Base-by-base conservation (phyloP, 1,140 invertebrate genomes). In the Parapsyche elsis region DNA sequence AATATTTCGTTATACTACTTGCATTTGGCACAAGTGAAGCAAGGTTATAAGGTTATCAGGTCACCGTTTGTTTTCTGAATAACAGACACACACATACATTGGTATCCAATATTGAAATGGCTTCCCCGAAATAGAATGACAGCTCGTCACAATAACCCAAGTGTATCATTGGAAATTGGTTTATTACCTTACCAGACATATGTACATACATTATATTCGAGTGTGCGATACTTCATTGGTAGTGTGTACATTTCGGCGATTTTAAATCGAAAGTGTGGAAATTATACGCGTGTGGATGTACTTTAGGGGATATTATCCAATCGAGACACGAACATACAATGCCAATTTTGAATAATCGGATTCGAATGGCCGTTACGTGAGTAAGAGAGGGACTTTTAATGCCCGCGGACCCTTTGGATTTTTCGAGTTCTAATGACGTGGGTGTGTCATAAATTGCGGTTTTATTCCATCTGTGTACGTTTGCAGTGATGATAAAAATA, bases 281-380 rank as follows among this genome's bases (percentile, higher is more conserved):
- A 38, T 38, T 38, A 38, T 38, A 7, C 30, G 30, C 1, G 1
- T 7, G 30, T 38, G 7, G 30, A 38, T 38, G 7, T 38, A 38
- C 7, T 38, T 4, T 4, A 38, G 30, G 30, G 30, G 30, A 38
- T 38, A 38, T 38, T 38, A 7, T 38, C 30, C 30, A 38, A 38
- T 38, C 30, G 30, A 7, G 30, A 38, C 30, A 38, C 30, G 7
- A 61, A 61, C 57, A 61, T 9, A 61, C 57, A 21, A 19, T 61
- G n/a, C n/a, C 57, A 61, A 19, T 61, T 61, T 61, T 21, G 57
- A 61, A 61, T 61, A 61, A 61, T 61, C 57, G 57, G 57, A 61
- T 61, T 61, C 16, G 57, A 61, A 61, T 21, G 57, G 16, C 57
- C 57, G 16, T 61, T 61, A 9, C 5, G 57, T 4, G 30, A 38